Conservation (phyloP, 2,113 vertebrate species). For the Pleuronectes platessa region DNA sequence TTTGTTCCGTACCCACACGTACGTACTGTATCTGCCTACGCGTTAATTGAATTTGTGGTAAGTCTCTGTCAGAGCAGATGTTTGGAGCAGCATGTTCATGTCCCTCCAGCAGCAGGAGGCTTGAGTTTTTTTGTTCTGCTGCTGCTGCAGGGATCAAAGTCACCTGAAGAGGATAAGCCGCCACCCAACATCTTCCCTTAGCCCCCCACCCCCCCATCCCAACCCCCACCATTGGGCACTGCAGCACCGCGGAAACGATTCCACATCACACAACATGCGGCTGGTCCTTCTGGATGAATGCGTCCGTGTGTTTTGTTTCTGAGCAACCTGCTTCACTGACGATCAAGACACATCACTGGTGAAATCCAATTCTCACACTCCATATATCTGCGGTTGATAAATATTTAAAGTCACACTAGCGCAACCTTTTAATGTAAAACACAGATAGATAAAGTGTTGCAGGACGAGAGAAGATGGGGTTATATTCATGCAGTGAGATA, state of each 20-base stretch:
- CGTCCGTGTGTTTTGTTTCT: slow-evolving; percentile 9
- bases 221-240: slow-evolving; percentile 37
- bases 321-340: slow-evolving; percentile 16
- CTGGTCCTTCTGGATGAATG: slow-evolving; percentile 8
- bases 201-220: background rate
- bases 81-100: slow-evolving; percentile 44
- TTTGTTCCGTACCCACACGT: slow-evolving; percentile 26
- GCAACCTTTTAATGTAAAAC: slow-evolving; percentile 47
- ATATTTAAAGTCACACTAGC: slow-evolving; percentile 47
- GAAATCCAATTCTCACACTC: slow-evolving; percentile 19
- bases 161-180: slow-evolving; percentile 56
- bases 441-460: background rate
- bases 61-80: slow-evolving; percentile 58
- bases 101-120: slow-evolving; percentile 50
- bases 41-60: slow-evolving; percentile 21
- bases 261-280: slow-evolving; percentile 26
- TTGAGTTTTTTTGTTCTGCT: slow-evolving; percentile 22
- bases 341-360: background rate
- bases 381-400: slow-evolving; percentile 13
- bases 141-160: slow-evolving; percentile 62
- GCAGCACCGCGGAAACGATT: slow-evolving; percentile 36
- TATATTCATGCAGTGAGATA: background rate
- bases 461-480: background rate
- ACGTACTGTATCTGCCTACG: slow-evolving; percentile 17
- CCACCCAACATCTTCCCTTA: background rate